phyloP scores from a whole-genome alignment of 2,113 vertebrate genomes.

The Halcyon senegalensis region DNA sequence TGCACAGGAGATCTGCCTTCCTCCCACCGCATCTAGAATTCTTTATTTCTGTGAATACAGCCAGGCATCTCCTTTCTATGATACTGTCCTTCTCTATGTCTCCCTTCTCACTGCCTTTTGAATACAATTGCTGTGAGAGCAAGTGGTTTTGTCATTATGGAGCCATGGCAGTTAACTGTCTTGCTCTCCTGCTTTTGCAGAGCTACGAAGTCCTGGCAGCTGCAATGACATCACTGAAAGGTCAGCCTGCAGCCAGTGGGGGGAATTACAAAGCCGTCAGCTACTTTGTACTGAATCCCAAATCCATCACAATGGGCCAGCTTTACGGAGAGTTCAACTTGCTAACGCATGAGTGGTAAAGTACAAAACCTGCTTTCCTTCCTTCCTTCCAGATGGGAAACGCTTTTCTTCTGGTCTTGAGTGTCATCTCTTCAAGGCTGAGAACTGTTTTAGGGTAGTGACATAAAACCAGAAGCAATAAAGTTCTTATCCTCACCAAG shows the following conservation, averaged over 20 bases:
- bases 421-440: background rate
- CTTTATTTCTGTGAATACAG: background rate
- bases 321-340: constrained; percentile 92
- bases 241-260: constrained; percentile 86
- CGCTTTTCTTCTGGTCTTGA: constrained; percentile 7
- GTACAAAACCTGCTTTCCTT: constrained; percentile 43
- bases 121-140: background rate
- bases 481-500: constrained; percentile 18
- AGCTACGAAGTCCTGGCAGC: constrained; percentile 88
- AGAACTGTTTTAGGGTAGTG: background rate
- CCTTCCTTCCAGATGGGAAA: constrained; percentile 27
- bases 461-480: constrained; percentile 39
- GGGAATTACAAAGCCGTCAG: constrained; percentile 85
- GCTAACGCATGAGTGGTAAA: constrained; percentile 93
- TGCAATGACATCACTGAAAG: constrained; percentile 86
- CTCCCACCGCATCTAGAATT: background rate
- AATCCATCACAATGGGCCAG: constrained; percentile 95
- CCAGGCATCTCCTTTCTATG: background rate
- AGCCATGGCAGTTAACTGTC: background rate
- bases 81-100: background rate
- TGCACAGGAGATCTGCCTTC: background rate
- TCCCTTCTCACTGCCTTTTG: constrained; percentile 6
- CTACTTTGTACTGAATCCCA: constrained; percentile 89
- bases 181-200: constrained; percentile 65
- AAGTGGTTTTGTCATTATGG: background rate